Conservation (phyloP, 1,140 invertebrate species). For the Alviniconcha marisindica region DNA sequence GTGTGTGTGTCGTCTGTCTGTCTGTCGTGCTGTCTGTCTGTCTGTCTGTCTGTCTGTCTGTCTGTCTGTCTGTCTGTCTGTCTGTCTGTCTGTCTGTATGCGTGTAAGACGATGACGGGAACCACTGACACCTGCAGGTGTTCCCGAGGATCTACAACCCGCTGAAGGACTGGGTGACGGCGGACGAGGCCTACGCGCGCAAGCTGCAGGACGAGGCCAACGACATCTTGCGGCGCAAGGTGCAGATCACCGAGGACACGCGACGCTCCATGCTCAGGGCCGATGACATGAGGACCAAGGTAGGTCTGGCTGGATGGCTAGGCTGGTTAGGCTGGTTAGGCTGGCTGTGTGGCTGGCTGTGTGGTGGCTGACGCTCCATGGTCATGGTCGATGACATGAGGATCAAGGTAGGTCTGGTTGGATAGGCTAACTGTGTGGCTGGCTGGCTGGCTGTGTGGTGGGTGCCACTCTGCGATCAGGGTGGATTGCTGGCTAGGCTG, state of each 20-base stretch:
- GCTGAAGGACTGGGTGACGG: constrained; percentile 57
- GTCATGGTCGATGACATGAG: constrained; percentile 37
- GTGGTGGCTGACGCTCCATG: constrained; percentile 29
- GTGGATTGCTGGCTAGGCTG: no score
- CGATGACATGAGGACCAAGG: constrained; percentile 39
- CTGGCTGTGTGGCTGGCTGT: no score
- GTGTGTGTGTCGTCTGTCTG: neutral
- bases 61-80: neutral
- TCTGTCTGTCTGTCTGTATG: neutral
- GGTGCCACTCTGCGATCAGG: constrained; percentile 21
- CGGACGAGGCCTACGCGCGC: constrained; percentile 55
- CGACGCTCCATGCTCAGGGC: constrained; percentile 30
- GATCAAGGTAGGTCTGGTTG: constrained; percentile 25
- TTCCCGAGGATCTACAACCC: constrained; percentile 45
- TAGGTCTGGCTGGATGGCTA: constrained; percentile 3
- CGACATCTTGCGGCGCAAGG: constrained; percentile 32
- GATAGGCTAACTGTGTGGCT: no score
- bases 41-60: neutral
- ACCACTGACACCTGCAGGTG: constrained; percentile 36
- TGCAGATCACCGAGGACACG: constrained; percentile 46
- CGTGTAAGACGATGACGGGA: no score
- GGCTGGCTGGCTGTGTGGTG: no score
- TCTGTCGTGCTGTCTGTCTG: neutral
- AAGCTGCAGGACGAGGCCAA: constrained; percentile 54
- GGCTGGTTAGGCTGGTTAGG: no score